Evolutionary conservation across 2,888 invertebrate genomes (phyloP).

Genomic region (Clostera curtula): DNA sequence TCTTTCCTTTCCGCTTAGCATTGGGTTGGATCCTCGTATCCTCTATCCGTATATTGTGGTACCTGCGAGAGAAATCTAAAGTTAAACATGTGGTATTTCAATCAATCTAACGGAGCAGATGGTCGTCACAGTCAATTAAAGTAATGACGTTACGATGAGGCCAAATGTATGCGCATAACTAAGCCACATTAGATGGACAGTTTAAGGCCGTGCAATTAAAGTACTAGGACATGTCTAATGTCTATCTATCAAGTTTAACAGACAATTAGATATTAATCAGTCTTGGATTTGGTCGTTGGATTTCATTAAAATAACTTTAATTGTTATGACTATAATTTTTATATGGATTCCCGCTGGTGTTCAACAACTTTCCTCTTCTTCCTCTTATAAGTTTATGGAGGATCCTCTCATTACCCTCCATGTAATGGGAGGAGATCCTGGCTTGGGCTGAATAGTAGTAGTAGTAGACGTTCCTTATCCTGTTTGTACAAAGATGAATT

Average conservation of each 20-base stretch:
- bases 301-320: constrained; percentile 11
- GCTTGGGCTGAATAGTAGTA: too few relatives aligned
- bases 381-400: too few relatives aligned
- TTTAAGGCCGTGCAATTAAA: constrained; percentile 29
- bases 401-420: too few relatives aligned
- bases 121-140: constrained; percentile 16
- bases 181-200: constrained; percentile 20
- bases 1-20: constrained; percentile 67
- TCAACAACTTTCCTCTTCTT: too few relatives aligned
- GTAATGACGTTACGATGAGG: constrained; percentile 23
- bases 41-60: constrained; percentile 64
- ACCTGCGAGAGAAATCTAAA: constrained; percentile 56
- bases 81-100: constrained; percentile 52
- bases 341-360: too few relatives aligned
- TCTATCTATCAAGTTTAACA: constrained; percentile 12
- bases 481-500: too few relatives aligned
- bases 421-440: too few relatives aligned
- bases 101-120: constrained; percentile 17
- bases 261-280: constrained; percentile 15
- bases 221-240: constrained; percentile 19
- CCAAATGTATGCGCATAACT: constrained; percentile 23
- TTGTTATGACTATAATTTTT: too few relatives aligned
- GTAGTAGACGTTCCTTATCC: too few relatives aligned
- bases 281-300: constrained; percentile 11
- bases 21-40: constrained; percentile 65